Evolutionary conservation across 2,888 invertebrate genomes (phyloP), one percentile per base, ranked within the genome.

Genomic region (Pseudococcus viburni): DNA sequence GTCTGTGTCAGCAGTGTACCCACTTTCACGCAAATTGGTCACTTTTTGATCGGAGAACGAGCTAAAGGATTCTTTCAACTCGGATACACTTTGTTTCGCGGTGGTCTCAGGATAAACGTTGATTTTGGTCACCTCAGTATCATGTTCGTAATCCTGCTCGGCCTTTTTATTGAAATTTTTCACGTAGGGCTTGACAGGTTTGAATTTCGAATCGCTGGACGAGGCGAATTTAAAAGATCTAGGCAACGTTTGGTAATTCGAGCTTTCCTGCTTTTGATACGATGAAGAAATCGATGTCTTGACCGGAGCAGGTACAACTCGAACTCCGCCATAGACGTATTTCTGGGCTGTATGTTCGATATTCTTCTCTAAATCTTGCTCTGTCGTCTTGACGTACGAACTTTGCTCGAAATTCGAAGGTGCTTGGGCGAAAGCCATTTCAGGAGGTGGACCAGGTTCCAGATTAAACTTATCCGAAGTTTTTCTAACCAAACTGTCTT

Each of bases 1-100:
- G 90, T 95, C 95, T 0, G 95, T 95, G 90, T 95, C 95, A 1
- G 95, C 95, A 92, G 94, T 94, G 90, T 95, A 95, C 15, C 95
- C 95, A 90, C 94, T 94, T 89, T 94, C 94, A 22, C 90, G 84
- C 0, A 88, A 42, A 55, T 87, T 88, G 22, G 85, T 89, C 48
- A 86, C 86, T 22, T 86, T 59, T 33, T 80, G 77, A 51, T 83
- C 88, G 12, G 88, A 83, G 11, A 77, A 73, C 46, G 48, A 48
- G 19, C 22, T 86, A 46, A 86, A 59, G n/a, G 33, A 26, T 68
- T 86, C 86, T 22, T 86, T 86, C 46, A 42, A 9, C 64, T 64
- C 86, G 22, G 46, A 46, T 12, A 46, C 19, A 12, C n/a, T 55
- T 19, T 88, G 26, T 51, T 88, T 88, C 0, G 83, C 59, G 1